These are phyloP conservation scores for Ataeniobius toweri DNA, from an alignment of 2,797 vertebrate genomes.

Conservation along the genomic window DNA sequence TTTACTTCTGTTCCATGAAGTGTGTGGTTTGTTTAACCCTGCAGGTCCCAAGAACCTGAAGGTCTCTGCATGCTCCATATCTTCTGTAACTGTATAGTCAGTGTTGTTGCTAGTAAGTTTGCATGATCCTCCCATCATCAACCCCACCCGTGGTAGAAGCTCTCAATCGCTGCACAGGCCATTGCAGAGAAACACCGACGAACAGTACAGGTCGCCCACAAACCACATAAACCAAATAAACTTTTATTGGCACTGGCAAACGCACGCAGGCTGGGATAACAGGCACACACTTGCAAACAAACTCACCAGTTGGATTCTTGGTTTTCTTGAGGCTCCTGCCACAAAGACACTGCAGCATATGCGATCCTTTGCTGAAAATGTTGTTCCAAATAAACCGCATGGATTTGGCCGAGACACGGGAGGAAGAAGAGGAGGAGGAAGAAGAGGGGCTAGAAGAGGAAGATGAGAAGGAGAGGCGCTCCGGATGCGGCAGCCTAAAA, in stretches of 20 bases:
- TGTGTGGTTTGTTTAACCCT: conserved; percentile 25
- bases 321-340: conserved; percentile 99
- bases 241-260: conserved; percentile 7
- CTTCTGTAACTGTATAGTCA: conserved; percentile 34
- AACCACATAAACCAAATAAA: conserved; percentile 37
- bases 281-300: conserved; percentile 16
- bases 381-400: conserved; percentile 99
- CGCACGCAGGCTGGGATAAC: conserved; percentile 3
- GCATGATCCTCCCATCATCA: conserved; percentile 8
- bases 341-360: conserved; percentile 99
- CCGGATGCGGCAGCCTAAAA: conserved; percentile 93
- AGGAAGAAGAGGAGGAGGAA: conserved; percentile 52
- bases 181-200: conserved; percentile 71
- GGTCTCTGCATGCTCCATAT: conserved; percentile 60
- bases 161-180: conserved; percentile 77
- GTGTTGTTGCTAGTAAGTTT: conserved; percentile 72
- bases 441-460: conserved; percentile 41
- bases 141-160: conserved; percentile 27
- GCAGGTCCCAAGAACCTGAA: conserved; percentile 60
- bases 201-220: conserved; percentile 8
- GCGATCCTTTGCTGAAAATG: conserved; percentile 99
- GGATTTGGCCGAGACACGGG: conserved; percentile 90
- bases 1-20: neutral
- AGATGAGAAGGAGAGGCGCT: conserved; percentile 84
- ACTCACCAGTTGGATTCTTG: conserved; percentile 98